Evolutionary conservation across 2,888 invertebrate species (phyloP), one percentile per base, ranked within the genome.

Genomic region (Xestia c-nigrum): DNA sequence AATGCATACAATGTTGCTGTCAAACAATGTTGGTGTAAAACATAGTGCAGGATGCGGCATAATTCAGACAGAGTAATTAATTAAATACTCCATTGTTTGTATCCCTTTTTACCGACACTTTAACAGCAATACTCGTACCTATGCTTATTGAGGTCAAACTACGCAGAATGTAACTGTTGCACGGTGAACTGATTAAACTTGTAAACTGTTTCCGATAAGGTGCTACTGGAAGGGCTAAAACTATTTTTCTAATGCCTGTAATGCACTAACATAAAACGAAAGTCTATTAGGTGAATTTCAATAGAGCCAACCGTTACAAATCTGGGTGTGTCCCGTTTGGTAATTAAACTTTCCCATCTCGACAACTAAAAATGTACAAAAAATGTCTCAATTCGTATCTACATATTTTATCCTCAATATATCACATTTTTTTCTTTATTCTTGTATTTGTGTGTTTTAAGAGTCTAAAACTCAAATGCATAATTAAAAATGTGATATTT

Each of bases 21-120:
- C 16, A 46, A 38, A 79, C 79, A 66, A 64, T 52, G 68, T 67
- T 21, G 14, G 31, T 43, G 31, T 57, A n/a, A 76, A 31, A 76
- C 57, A 64, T 38, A 43, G 40, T 12, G 14, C 77, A 77, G 83
- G 85, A 83, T 74, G 81, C 81, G 40, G n/a, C 55, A 77, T 65
- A 72, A 76, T 81, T 76, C 64, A 46, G 38, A 55, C 55, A 59
- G 55, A n/a, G 19, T 71, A 77, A 77, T 84, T 71, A 77, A 77
- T 84, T 84, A 84, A 83, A 74, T 84, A 43, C 24, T 47, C 40
- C 6, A 77, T 77, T 85, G 74, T 84, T 72, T 64, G 14, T 69
- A 63, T 72, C 72, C 80, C 43, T 57, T 61, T 63, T 65, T 52
- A 57, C 79, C 43, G 61, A 55, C 52, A 61, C 43, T 68, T n/a